Evolutionary conservation across 2,888 invertebrate species (phyloP).

Genomic region (Cetonia aurata): DNA sequence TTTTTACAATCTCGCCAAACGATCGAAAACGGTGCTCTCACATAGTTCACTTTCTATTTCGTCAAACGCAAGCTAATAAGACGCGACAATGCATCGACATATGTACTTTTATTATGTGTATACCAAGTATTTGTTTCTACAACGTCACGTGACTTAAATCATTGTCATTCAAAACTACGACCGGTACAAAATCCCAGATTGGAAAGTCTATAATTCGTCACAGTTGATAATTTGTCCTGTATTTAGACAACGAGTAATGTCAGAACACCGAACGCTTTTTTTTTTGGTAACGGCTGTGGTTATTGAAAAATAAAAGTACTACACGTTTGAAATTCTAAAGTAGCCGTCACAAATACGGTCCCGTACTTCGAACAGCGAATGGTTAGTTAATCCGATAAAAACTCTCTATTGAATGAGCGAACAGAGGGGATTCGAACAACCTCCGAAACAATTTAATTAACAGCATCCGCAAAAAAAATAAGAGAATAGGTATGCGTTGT

Average conservation of each 20-base stretch:
- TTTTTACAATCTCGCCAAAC: no score
- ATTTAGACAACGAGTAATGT: slow-evolving; percentile 2
- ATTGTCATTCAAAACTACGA: no score
- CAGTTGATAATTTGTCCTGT: neutral
- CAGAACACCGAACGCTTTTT: neutral
- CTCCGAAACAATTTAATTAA: slow-evolving; percentile 26
- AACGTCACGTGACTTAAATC: no score
- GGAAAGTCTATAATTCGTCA: slow-evolving; percentile 27
- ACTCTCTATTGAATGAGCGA: neutral
- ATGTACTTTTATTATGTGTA: no score
- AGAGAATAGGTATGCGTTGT: no score
- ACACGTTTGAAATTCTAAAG: neutral
- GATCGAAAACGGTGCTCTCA: no score
- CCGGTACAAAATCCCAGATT: neutral
- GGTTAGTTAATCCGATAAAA: slow-evolving; percentile 11
- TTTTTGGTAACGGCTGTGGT: neutral
- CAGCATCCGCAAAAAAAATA: slow-evolving; percentile 21
- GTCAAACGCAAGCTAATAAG: no score
- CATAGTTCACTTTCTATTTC: no score
- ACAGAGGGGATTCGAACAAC: slow-evolving; percentile 13
- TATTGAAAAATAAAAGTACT: neutral
- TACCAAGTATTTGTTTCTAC: no score
- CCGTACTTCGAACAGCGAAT: slow-evolving; percentile 9
- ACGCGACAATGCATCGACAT: neutral
- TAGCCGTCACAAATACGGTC: neutral